phyloP scores from a whole-genome alignment of 2,113 vertebrate genomes.

The Colossoma macropomum region DNA sequence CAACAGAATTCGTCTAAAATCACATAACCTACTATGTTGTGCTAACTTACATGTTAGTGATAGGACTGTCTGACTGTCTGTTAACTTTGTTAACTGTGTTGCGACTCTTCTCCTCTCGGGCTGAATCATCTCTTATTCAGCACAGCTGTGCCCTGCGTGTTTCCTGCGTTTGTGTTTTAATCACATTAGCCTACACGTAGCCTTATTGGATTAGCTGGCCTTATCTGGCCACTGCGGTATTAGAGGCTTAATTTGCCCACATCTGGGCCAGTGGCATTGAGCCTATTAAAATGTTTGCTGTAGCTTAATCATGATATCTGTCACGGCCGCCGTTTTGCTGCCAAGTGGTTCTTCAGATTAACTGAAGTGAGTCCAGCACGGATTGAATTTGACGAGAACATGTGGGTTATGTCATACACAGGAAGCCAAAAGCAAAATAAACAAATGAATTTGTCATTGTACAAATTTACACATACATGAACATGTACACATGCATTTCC shows the following conservation, averaged over 20 bases:
- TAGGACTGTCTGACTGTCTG: too few relatives aligned
- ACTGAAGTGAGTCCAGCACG: slow-evolving; percentile 12
- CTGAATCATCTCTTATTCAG: slow-evolving; percentile 25
- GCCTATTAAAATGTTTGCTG: slow-evolving; percentile 36
- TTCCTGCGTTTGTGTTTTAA: slow-evolving; percentile 45
- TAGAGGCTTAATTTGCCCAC: slow-evolving; percentile 36
- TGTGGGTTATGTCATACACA: not conserved
- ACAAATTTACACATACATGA: too few relatives aligned
- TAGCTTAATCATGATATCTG: slow-evolving; percentile 41
- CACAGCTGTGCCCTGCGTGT: slow-evolving; percentile 35
- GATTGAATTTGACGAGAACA: slow-evolving; percentile 22
- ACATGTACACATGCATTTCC: too few relatives aligned
- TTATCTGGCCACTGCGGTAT: slow-evolving; percentile 42
- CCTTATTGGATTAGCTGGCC: slow-evolving; percentile 42
- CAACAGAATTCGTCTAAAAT: too few relatives aligned
- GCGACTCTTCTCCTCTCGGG: not conserved
- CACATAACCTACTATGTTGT: too few relatives aligned
- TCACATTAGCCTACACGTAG: slow-evolving; percentile 46
- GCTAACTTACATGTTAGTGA: too few relatives aligned
- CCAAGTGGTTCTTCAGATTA: slow-evolving; percentile 22
- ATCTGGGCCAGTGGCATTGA: slow-evolving; percentile 12
- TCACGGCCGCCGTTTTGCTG: not conserved
- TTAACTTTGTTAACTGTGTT: not conserved
- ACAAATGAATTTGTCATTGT: not conserved
- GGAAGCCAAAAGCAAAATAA: slow-evolving; percentile 19